Percentiles rank a stretch among this genome's conserved stretches.
Evolutionary conservation across 2,888 invertebrate genomes (phyloP).

Genomic region (Epinotia brunnichana): DNA sequence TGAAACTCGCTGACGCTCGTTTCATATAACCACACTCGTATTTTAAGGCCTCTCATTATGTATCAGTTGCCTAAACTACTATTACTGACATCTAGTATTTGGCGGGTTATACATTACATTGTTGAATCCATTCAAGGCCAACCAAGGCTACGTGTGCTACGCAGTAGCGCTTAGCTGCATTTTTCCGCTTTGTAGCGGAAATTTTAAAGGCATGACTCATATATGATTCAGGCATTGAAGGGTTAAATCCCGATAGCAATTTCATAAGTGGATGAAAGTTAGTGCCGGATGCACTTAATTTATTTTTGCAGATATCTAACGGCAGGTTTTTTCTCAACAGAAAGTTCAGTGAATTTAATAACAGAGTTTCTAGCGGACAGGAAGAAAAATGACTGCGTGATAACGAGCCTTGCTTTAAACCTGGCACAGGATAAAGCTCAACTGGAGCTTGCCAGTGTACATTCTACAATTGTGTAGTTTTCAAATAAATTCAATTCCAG

Average conservation of each 20-base stretch:
- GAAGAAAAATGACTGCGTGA: conserved; percentile 53
- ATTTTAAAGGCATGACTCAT: too few species aligned
- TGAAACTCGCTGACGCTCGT: too few species aligned
- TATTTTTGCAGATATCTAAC: background rate
- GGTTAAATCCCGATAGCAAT: background rate
- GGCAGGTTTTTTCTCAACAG: conserved; percentile 1
- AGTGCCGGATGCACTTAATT: background rate
- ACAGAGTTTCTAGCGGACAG: conserved; percentile 13
- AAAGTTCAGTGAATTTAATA: conserved; percentile 17
- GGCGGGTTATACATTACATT: too few species aligned
- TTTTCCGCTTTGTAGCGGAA: too few species aligned
- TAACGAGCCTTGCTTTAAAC: conserved; percentile 48
- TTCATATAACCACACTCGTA: too few species aligned
- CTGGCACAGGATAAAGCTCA: background rate
- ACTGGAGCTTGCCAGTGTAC: background rate
- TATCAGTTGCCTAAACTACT: too few species aligned
- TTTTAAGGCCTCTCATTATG: too few species aligned
- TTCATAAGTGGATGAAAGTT: background rate
- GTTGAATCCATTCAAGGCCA: too few species aligned
- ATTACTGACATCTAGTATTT: too few species aligned
- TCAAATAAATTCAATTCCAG: background rate
- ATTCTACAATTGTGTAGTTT: background rate
- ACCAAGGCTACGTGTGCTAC: too few species aligned
- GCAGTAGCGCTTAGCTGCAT: too few species aligned
- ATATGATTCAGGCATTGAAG: background rate